Evolutionary conservation across 2,797 vertebrate species (phyloP), one percentile per base, ranked within the genome.

Genomic region (Falco biarmicus): DNA sequence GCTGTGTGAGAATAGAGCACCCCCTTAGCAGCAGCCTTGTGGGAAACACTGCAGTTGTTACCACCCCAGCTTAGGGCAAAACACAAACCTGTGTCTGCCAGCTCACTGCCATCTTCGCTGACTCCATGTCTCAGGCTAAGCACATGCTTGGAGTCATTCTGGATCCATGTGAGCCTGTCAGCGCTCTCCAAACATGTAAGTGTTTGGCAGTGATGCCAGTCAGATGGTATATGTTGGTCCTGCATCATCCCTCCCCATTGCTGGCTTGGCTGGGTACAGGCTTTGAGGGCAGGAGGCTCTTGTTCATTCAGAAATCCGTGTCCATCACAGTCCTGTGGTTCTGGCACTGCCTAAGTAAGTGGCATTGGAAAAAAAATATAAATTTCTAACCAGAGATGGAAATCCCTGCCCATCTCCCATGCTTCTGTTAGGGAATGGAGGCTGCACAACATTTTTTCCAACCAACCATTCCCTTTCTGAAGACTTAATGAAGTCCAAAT

Each of bases 241-340:
- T 70, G 20, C 8, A 48, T 70, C 28, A 61, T 28, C 65, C 10
- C 48, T 75, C 39, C 48, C 29, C 34, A 32, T 3, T 4, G 1
- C 32, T 64, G 84, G 10, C 20, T 21, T 32, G 73, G 66, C 22
- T 39, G 15, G 48, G 24, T 10, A 39, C 20, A 76, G 59, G 13
- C 8, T 86, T 80, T 69, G 60, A 65, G 24, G 28, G 48, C 19
- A 77, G 21, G 26, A 84, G 45, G 59, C 19, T 76, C 21, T 71
- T 18, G 18, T 21, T 73, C 22, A 28, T 39, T 18, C 1, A 4
- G 54, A 71, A 54, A 60, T 16, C 7, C 7, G 4, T 28, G 7
- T 29, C 11, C 13, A n/a, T 37, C 26, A 7, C 0, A 0, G 14
- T 21, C 20, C 34, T 50, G 37, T 56, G 13, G 54, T 60, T 24